phyloP scores from a whole-genome alignment of 2,888 invertebrate genomes.

The Ditylenchus weischeri region DNA sequence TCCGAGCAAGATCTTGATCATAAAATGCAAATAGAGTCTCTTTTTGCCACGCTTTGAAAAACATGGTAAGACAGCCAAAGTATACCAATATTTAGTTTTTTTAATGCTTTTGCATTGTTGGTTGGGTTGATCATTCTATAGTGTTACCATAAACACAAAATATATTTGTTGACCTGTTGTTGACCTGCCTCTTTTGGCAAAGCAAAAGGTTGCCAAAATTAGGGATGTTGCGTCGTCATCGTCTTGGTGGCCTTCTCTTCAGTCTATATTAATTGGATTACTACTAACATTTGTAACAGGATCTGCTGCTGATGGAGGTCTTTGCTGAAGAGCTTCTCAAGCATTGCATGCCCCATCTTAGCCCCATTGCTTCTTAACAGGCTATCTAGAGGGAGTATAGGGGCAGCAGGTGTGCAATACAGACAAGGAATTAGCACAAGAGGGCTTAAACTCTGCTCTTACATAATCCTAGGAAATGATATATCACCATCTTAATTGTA shows the following conservation, averaged over 20 bases:
- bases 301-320: not conserved
- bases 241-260: not conserved
- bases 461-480: slow-evolving; percentile 5
- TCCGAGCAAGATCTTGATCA: no score
- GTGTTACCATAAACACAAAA: not conserved
- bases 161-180: not conserved
- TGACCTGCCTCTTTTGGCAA: not conserved
- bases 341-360: no score
- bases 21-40: no score
- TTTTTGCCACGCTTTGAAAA: no score
- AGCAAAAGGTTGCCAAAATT: not conserved
- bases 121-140: no score
- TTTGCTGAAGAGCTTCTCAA: not conserved
- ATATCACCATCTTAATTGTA: no score
- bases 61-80: no score
- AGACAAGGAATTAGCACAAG: not conserved
- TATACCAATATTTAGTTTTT: no score
- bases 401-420: not conserved
- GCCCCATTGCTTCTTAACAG: not conserved
- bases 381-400: not conserved
- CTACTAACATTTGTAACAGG: not conserved
- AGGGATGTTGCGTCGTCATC: not conserved
- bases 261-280: slow-evolving; percentile 9
- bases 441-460: slow-evolving; percentile 4
- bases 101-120: no score